phyloP scores from a whole-genome alignment of 2,797 vertebrate genomes.

The Kryptopterus vitreolus region DNA sequence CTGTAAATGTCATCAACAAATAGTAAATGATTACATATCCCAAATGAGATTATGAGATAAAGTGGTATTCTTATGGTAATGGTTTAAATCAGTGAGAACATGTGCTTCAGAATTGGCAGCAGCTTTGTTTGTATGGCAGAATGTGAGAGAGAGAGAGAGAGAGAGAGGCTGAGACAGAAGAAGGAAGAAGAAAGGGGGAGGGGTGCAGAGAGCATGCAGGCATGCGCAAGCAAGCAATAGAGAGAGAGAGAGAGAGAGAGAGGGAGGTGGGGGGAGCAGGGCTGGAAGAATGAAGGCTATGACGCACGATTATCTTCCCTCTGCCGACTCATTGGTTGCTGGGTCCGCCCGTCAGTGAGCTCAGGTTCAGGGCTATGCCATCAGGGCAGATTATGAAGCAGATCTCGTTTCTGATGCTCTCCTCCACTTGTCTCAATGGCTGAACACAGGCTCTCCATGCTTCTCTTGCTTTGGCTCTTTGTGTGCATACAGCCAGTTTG shows the following conservation, averaged over 20 bases:
- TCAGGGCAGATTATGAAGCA: conserved; percentile 82
- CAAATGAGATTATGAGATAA: conserved; percentile 40
- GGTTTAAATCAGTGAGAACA: conserved; percentile 41
- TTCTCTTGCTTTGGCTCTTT: conserved; percentile 72
- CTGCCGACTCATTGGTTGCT: conserved; percentile 66
- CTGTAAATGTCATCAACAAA: conserved; percentile 2
- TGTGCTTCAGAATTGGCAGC: conserved; percentile 60
- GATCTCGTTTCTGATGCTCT: conserved; percentile 75
- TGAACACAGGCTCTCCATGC: conserved; percentile 76
- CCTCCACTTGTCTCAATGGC: conserved; percentile 80
- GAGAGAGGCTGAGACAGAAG: conserved; percentile 53
- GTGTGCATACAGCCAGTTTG: conserved; percentile 69
- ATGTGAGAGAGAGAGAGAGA: conserved; percentile 21
- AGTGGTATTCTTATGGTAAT: conserved; percentile 31
- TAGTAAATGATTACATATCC: background rate
- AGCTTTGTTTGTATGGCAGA: conserved; percentile 66
- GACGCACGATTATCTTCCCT: conserved; percentile 73
- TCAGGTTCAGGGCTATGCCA: conserved; percentile 71
- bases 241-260: conserved; percentile 54
- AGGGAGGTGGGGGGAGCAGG: conserved; percentile 58
- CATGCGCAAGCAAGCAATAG: conserved; percentile 53
- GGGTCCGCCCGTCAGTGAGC: conserved; percentile 66
- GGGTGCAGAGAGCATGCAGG: conserved; percentile 55
- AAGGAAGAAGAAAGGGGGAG: conserved; percentile 61
- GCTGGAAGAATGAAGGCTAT: conserved; percentile 62